Base-by-base conservation (phyloP, 2,797 vertebrate genomes). In the Halcyon badia region DNA sequence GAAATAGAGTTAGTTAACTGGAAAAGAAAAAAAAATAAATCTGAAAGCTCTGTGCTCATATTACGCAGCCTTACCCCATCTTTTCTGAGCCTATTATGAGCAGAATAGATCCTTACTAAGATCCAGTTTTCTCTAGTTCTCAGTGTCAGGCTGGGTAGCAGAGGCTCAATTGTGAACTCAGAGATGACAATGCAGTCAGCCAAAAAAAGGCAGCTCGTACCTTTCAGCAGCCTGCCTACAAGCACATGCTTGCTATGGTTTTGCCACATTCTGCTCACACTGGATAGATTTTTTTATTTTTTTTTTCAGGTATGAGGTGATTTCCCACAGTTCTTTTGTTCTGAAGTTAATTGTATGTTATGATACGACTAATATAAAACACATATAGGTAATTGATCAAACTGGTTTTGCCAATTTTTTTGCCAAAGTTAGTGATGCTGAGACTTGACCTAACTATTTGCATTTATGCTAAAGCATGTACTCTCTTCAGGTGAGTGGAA, bases 251-350 rank as follows among this genome's bases (percentile, higher is more conserved):
- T 48, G 18, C 19, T 56, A 0, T 5, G 4, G 5, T 37, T 88
- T 57, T 44, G 8, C 13, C 44, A 8, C 6, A 11, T 14, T 51
- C 42, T 31, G 10, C 10, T 85, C 39, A 31, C 5, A 5, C 3
- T 0, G 0, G 9, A 15, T 3, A 35, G 17, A 16, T 42, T 37
- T 37, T 37, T 10, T 11, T 9, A 5, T 14, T 35, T 16, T 11
- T n/a, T 3, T 48, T 35, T 70, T 51, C n/a, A 73, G 22, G 2
- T 14, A 37, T 3, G 11, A 78, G 19, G 30, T 4, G 30, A 39
- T 39, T 70, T 58, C 37, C 41, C 39, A 51, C 20, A 48, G 37
- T 18, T 49, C 22, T 85, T 60, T n/a, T 10, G 8, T 39, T 52
- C n/a, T 9, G 16, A 70, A 46, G 14, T 37, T 35, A n/a, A 70